phyloP scores from a whole-genome alignment of 2,113 vertebrate species.

The Ctenomys sociabilis region DNA sequence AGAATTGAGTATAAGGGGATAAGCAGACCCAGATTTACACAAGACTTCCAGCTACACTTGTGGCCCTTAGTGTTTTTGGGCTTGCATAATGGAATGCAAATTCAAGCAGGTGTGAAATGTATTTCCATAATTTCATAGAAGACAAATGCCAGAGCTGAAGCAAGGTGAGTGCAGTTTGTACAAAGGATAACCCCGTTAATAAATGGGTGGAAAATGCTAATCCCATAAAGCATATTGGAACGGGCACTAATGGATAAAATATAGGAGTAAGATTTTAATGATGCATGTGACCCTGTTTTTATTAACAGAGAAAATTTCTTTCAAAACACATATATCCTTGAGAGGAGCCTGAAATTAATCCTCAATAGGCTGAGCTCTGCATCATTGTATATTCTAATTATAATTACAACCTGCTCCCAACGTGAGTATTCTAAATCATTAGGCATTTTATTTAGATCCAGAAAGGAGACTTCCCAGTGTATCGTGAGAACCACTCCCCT shows the following conservation, averaged over 20 bases:
- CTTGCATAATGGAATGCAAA: background rate
- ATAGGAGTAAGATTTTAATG: conserved; percentile 10
- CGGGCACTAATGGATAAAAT: background rate
- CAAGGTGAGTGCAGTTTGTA: background rate
- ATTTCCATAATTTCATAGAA: conserved; percentile 11
- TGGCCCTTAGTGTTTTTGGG: background rate
- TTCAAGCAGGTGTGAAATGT: background rate
- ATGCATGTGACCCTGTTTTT: conserved; percentile 37
- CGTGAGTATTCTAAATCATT: conserved; percentile 18
- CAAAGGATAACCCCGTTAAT: conserved; percentile 11
- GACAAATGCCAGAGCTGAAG: conserved; percentile 14
- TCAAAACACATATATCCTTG: conserved; percentile 57
- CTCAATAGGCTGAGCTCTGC: conserved; percentile 43
- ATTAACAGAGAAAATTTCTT: conserved; percentile 60
- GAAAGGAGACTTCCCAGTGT: conserved; percentile 34
- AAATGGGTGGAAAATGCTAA: background rate
- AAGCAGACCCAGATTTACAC: background rate
- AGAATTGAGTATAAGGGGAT: background rate
- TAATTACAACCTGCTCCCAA: conserved; percentile 57
- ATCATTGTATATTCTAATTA: conserved; percentile 54
- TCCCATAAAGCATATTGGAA: background rate
- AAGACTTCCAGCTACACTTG: background rate
- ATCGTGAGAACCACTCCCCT: background rate
- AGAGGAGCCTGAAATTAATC: conserved; percentile 64
- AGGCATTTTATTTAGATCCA: conserved; percentile 57